These are phyloP conservation scores for Ophioninae sp. DNA, from an alignment of 2,888 invertebrate genomes.

Conservation along the genomic window DNA sequence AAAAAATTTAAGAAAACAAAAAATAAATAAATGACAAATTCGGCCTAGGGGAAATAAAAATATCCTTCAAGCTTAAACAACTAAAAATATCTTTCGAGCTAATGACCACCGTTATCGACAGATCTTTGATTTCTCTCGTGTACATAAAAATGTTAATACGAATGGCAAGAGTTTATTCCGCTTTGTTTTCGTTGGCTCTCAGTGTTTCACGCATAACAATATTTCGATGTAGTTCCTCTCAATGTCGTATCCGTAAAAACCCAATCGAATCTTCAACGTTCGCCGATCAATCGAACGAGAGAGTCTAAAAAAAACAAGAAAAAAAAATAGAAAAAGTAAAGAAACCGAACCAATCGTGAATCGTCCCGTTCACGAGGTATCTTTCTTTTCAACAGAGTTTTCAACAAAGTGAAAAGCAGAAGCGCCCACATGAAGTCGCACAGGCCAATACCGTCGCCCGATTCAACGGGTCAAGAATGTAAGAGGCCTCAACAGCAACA, in stretches of 20 bases:
- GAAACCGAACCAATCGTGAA: constrained; percentile 4
- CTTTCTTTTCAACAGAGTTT: constrained; percentile 89
- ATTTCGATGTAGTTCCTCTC: constrained; percentile 26
- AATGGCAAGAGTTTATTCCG: background rate
- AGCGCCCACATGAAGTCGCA: constrained; percentile 99
- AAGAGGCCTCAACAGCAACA: constrained; percentile 80
- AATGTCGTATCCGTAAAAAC: constrained; percentile 9
- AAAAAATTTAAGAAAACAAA: too few species aligned
- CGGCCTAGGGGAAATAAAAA: too few species aligned
- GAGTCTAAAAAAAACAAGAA: constrained; percentile 12
- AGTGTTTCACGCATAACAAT: constrained; percentile 30
- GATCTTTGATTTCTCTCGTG: background rate
- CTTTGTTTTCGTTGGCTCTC: constrained; percentile 4
- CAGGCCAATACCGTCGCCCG: constrained; percentile 87
- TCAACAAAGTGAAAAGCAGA: constrained; percentile 98
- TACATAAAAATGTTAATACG: constrained; percentile 6
- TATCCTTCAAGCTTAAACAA: background rate
- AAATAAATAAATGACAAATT: too few species aligned
- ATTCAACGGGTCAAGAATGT: constrained; percentile 89
- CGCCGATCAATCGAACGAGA: background rate
- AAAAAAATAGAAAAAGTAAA: constrained; percentile 6
- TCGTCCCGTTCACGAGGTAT: constrained; percentile 17
- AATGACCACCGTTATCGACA: background rate
- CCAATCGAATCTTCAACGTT: background rate
- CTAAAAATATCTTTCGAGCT: background rate